These are phyloP conservation scores for Dorcus parallelipipedus DNA, from an alignment of 2,888 invertebrate genomes.

Conservation along the genomic window DNA sequence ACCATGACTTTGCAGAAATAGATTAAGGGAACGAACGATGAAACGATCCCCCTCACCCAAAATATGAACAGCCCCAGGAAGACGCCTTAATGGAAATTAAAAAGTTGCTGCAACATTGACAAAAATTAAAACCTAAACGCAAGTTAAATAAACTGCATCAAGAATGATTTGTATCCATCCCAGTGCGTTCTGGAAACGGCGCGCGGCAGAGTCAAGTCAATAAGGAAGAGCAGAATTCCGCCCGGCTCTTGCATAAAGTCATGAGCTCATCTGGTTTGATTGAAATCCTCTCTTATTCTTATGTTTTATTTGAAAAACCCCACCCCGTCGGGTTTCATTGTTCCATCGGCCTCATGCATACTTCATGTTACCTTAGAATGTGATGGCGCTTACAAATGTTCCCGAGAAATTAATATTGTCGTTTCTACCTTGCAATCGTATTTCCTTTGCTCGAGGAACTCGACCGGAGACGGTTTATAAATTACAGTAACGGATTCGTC, in stretches of 20 bases:
- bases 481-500: too few species aligned
- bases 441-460: too few species aligned
- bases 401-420: neutral
- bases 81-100: too few species aligned
- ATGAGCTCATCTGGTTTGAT: slow-evolving; percentile 53
- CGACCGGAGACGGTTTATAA: too few species aligned
- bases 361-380: slow-evolving; percentile 40
- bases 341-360: slow-evolving; percentile 51
- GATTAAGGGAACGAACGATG: too few species aligned
- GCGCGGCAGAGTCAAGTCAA: slow-evolving; percentile 25
- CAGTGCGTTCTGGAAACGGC: neutral
- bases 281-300: slow-evolving; percentile 52
- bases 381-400: slow-evolving; percentile 15
- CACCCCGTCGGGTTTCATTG: slow-evolving; percentile 47
- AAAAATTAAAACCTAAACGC: too few species aligned
- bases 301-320: slow-evolving; percentile 49
- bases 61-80: too few species aligned
- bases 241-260: slow-evolving; percentile 51
- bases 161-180: too few species aligned
- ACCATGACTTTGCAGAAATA: neutral
- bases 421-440: too few species aligned
- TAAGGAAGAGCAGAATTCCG: slow-evolving; percentile 32
- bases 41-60: too few species aligned
- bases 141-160: too few species aligned
- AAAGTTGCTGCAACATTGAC: too few species aligned